Conservation (phyloP, 2,113 vertebrate genomes). For the Osmerus eperlanus region DNA sequence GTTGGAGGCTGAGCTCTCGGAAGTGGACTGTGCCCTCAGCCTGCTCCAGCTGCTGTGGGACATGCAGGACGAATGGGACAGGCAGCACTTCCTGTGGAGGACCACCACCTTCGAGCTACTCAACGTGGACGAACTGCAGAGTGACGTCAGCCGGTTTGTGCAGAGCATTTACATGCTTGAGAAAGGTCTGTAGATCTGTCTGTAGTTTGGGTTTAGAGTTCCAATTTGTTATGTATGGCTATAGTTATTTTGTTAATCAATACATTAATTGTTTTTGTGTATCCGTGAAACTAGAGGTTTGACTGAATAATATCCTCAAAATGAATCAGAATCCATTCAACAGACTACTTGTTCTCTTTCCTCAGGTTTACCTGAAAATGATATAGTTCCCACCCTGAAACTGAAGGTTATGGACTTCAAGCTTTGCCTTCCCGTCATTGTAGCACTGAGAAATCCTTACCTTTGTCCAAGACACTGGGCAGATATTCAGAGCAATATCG, state of each 20-base stretch:
- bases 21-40: conserved; percentile 59
- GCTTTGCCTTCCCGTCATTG: conserved; percentile 58
- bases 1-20: conserved; percentile 52
- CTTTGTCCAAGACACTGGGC: conserved; percentile 65
- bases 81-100: conserved; percentile 51
- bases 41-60: conserved; percentile 65
- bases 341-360: neutral
- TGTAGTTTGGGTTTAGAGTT: no score
- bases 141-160: conserved; percentile 57
- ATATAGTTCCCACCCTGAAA: conserved; percentile 54
- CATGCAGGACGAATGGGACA: conserved; percentile 57
- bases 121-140: conserved; percentile 58
- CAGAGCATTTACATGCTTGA: conserved; percentile 57
- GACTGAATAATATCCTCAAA: no score
- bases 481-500: conserved; percentile 47
- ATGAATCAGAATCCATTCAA: no score
- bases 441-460: conserved; percentile 58
- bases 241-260: no score
- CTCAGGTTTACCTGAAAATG: conserved; percentile 65
- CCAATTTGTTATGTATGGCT: no score
- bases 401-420: conserved; percentile 63
- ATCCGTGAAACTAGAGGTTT: no score
- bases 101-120: conserved; percentile 46
- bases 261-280: no score
- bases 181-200: conserved; percentile 54